Percentiles rank a stretch among this genome's conserved stretches.
These are phyloP conservation scores for Ctenosaura bakeri DNA, from an alignment of 2,797 vertebrate species.

Conservation along the genomic window DNA sequence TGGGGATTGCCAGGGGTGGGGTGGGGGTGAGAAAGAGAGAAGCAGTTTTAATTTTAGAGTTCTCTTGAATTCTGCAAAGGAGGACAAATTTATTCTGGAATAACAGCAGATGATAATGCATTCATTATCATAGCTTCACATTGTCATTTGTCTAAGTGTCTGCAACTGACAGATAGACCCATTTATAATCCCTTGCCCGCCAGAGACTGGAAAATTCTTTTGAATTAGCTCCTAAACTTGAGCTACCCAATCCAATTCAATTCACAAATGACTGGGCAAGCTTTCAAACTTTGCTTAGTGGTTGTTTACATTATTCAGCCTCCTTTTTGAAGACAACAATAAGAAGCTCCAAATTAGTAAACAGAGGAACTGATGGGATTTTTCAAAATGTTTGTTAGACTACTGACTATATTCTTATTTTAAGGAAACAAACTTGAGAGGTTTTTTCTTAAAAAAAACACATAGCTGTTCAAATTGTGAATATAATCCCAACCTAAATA, in stretches of 20 bases:
- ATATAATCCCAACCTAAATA: not conserved
- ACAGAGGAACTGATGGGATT: constrained; percentile 26
- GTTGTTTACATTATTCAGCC: constrained; percentile 26
- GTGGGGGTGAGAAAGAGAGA: not conserved
- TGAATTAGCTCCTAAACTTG: constrained; percentile 51
- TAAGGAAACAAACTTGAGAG: constrained; percentile 31
- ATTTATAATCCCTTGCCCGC: constrained; percentile 64
- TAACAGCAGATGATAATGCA: constrained; percentile 57
- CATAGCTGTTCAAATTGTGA: not conserved
- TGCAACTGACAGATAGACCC: constrained; percentile 69
- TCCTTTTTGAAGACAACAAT: constrained; percentile 26
- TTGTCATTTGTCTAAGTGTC: constrained; percentile 60
- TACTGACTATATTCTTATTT: constrained; percentile 26
- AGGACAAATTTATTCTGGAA: constrained; percentile 60
- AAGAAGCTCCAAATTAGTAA: not conserved
- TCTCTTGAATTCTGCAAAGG: constrained; percentile 59
- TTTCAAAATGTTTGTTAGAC: constrained; percentile 25
- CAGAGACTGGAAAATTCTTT: constrained; percentile 55
- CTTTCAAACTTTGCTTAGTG: constrained; percentile 56
- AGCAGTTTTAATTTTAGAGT: constrained; percentile 61
- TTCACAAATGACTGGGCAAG: constrained; percentile 55
- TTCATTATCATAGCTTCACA: constrained; percentile 66
- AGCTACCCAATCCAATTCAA: constrained; percentile 64
- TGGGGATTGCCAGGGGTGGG: not conserved
- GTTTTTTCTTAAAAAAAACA: not conserved